phyloP scores from a whole-genome alignment of 2,113 vertebrate species.

The Loxodonta africana region DNA sequence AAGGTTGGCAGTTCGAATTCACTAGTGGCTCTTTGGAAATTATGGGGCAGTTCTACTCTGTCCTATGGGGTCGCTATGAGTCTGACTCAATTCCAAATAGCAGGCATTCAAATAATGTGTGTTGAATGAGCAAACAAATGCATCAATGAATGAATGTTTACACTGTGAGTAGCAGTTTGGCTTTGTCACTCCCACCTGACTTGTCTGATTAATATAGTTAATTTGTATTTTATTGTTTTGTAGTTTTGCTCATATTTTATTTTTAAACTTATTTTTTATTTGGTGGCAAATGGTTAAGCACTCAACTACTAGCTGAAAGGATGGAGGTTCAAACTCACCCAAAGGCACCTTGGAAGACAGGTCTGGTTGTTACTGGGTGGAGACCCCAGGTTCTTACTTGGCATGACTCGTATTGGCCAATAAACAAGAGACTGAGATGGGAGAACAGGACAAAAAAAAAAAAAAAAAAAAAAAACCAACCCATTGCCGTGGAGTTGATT shows the following conservation, averaged over 20 bases:
- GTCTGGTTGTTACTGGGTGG: too few relatives aligned
- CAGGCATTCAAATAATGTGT: background rate
- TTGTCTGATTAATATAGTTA: conserved; percentile 4
- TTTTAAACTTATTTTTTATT: conserved; percentile 58
- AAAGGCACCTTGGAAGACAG: background rate
- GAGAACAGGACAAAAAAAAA: too few relatives aligned
- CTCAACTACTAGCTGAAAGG: background rate
- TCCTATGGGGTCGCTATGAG: too few relatives aligned
- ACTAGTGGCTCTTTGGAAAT: too few relatives aligned
- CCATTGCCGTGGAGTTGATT: too few relatives aligned
- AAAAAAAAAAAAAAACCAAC: too few relatives aligned
- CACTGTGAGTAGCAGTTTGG: background rate
- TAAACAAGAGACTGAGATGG: too few relatives aligned
- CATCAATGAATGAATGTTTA: conserved; percentile 23
- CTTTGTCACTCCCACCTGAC: conserved; percentile 1
- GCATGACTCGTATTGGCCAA: too few relatives aligned
- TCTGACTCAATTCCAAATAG: background rate
- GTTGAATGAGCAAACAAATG: conserved; percentile 16
- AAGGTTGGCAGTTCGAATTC: too few relatives aligned
- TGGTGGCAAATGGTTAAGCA: background rate
- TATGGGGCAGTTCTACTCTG: too few relatives aligned
- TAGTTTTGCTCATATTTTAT: conserved; percentile 46
- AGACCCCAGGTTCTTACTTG: too few relatives aligned
- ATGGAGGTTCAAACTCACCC: background rate
- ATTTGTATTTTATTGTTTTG: conserved; percentile 39